These are phyloP conservation scores for Neolamprologus toae DNA, from an alignment of 2,113 vertebrate genomes.

Conservation along the genomic window DNA sequence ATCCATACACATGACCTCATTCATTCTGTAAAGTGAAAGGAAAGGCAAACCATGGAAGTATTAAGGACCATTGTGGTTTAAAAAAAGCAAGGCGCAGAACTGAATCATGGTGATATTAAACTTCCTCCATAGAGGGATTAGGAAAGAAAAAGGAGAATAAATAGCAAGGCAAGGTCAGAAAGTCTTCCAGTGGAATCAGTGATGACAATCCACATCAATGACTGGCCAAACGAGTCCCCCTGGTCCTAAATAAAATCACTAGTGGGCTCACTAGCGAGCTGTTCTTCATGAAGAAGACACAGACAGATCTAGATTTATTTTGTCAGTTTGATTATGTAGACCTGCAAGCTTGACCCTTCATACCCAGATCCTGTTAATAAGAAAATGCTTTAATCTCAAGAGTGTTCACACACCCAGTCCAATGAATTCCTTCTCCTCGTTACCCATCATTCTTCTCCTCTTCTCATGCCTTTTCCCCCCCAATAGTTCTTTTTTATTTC, in stretches of 20 bases:
- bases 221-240: neutral
- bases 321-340: neutral
- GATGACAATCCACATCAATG: neutral
- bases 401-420: neutral
- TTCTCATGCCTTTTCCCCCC: fast-evolving
- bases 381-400: neutral
- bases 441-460: neutral
- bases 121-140: neutral
- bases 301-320: neutral
- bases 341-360: neutral
- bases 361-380: neutral
- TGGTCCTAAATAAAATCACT: neutral
- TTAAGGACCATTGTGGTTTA: neutral
- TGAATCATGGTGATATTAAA: neutral
- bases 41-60: neutral
- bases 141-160: neutral
- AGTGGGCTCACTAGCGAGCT: neutral
- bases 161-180: neutral
- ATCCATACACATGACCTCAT: neutral
- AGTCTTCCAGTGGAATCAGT: neutral
- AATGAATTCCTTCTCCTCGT: neutral
- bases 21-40: neutral
- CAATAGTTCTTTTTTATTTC: neutral
- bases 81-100: neutral
- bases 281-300: neutral